phyloP scores from a whole-genome alignment of 2,113 vertebrate genomes.

The Mus pahari region DNA sequence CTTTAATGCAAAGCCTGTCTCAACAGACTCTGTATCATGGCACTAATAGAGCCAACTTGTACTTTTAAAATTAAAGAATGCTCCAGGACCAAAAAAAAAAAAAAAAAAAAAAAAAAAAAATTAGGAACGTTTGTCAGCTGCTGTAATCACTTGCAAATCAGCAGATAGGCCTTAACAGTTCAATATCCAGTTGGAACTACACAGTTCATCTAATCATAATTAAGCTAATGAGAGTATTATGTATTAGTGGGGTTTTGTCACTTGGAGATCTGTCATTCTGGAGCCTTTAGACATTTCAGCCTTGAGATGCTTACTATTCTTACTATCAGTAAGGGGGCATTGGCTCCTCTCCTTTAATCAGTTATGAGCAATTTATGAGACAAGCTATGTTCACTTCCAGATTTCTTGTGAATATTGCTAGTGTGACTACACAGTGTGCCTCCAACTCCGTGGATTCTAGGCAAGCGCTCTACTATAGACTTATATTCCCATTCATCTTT shows the following conservation, averaged over 20 bases:
- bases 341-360: constrained; percentile 57
- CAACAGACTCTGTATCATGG: constrained; percentile 12
- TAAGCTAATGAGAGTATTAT: constrained; percentile 71
- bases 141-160: constrained; percentile 59
- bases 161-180: constrained; percentile 57
- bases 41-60: constrained; percentile 52
- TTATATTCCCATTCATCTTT: neutral
- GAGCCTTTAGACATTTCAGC: constrained; percentile 56
- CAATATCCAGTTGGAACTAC: constrained; percentile 69
- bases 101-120: neutral
- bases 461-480: too few relatives aligned
- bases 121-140: constrained; percentile 16
- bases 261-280: constrained; percentile 70
- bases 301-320: constrained; percentile 60
- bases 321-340: constrained; percentile 58
- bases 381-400: neutral
- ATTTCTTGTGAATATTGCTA: constrained; percentile 7
- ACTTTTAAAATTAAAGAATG: constrained; percentile 56
- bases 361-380: constrained; percentile 32
- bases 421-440: neutral
- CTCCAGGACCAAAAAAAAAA: neutral
- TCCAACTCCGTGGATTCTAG: neutral
- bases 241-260: constrained; percentile 53
- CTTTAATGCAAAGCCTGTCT: neutral
- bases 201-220: constrained; percentile 63